Evolutionary conservation across 1,140 invertebrate species (phyloP).

Genomic region (Cecropterus lyciades): DNA sequence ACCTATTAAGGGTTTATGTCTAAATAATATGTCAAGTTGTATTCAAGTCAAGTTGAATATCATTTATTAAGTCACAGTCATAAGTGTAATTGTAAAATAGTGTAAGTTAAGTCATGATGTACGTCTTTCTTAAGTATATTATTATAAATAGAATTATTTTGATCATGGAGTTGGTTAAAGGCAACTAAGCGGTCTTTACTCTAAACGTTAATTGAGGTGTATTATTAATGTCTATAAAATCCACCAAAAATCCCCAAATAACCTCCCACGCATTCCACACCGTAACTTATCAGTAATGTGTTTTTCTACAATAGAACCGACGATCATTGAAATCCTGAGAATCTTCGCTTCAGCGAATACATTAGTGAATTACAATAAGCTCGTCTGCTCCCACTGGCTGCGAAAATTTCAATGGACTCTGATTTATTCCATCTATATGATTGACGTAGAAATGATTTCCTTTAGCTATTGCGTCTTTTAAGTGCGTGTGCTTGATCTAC

Average conservation of each 20-base stretch:
- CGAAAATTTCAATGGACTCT: slow-evolving; percentile 17
- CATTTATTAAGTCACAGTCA: too few species aligned
- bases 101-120: too few species aligned
- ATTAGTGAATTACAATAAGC: slow-evolving; percentile 15
- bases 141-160: too few species aligned
- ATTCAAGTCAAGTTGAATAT: too few species aligned
- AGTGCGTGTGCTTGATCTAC: background rate
- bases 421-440: slow-evolving; percentile 14
- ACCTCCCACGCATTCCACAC: slow-evolving; percentile 11
- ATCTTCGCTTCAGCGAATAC: slow-evolving; percentile 30
- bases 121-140: too few species aligned
- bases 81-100: too few species aligned
- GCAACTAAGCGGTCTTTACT: too few species aligned
- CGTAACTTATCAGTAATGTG: slow-evolving; percentile 33
- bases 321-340: slow-evolving; percentile 34
- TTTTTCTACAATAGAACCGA: slow-evolving; percentile 26
- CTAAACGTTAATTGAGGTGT: too few species aligned
- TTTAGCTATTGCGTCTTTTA: slow-evolving; percentile 1
- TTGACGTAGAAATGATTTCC: slow-evolving; percentile 10
- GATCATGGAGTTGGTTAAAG: too few species aligned
- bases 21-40: too few species aligned
- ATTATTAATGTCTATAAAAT: background rate
- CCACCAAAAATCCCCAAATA: slow-evolving; percentile 21
- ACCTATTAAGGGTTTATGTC: too few species aligned
- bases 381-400: slow-evolving; percentile 2